Conservation (phyloP, 2,797 vertebrate species). For the Neopelma chrysocephalum region DNA sequence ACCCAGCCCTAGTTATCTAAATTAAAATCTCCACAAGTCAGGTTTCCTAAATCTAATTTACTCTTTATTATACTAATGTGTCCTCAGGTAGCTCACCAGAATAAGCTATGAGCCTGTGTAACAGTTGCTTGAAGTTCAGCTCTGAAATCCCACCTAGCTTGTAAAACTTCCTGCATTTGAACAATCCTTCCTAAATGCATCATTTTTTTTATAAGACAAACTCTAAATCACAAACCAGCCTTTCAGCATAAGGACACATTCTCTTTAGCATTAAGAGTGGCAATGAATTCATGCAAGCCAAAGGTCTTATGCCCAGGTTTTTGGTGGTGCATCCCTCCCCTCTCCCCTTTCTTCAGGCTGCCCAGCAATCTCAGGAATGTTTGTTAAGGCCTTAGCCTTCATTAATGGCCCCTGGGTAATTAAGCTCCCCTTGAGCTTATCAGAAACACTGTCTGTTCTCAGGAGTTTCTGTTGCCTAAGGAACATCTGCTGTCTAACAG, state of each 20-base stretch:
- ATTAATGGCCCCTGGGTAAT: neutral
- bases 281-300: neutral
- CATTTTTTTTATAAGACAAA: neutral
- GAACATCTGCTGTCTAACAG: neutral
- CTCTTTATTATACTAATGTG: neutral
- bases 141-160: neutral
- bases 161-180: neutral
- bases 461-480: neutral
- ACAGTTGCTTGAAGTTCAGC: neutral
- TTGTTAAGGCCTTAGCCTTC: neutral
- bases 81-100: neutral
- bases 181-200: neutral
- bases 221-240: neutral
- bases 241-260: neutral
- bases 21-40: slow-evolving; percentile 39
- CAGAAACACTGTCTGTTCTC: neutral
- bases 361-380: neutral
- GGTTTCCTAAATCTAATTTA: neutral
- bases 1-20: neutral
- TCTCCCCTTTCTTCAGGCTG: neutral
- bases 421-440: neutral
- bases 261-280: neutral
- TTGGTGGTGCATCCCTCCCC: neutral
- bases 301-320: neutral
- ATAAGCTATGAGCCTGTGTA: neutral